These are phyloP conservation scores for Hipposideros armiger DNA, from an alignment of 2,113 vertebrate species.

Conservation along the genomic window DNA sequence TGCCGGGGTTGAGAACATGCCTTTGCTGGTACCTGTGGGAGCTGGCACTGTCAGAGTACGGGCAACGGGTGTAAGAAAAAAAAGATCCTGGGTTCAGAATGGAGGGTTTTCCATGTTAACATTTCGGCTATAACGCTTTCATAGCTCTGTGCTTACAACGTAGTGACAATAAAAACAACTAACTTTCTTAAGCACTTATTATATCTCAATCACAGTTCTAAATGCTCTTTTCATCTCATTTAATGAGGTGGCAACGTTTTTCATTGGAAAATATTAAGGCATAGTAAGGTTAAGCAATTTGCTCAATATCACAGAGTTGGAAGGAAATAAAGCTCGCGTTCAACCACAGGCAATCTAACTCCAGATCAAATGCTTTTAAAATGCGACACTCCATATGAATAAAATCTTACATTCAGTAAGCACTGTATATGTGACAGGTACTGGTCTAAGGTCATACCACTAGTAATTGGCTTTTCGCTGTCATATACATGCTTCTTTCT, in stretches of 20 bases:
- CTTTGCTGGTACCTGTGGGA: background rate
- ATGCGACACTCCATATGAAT: background rate
- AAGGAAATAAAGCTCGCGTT: background rate
- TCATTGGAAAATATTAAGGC: background rate
- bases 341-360: background rate
- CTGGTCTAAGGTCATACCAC: background rate
- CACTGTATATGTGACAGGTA: background rate
- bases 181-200: background rate
- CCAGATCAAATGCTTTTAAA: background rate
- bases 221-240: background rate
- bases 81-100: background rate
- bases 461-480: background rate
- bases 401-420: background rate
- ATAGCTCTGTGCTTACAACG: background rate
- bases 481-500: background rate
- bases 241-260: background rate
- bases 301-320: background rate
- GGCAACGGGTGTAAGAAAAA: background rate
- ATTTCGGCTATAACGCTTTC: background rate
- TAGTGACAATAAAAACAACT: background rate
- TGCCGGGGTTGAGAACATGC: too few relatives aligned
- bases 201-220: background rate
- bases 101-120: background rate
- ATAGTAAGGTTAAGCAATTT: background rate
- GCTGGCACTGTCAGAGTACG: rapidly evolving